Percentiles rank a stretch among this genome's conserved stretches.
Evolutionary conservation across 2,888 invertebrate genomes (phyloP).

Genomic region (Ypsolopha scabrella): DNA sequence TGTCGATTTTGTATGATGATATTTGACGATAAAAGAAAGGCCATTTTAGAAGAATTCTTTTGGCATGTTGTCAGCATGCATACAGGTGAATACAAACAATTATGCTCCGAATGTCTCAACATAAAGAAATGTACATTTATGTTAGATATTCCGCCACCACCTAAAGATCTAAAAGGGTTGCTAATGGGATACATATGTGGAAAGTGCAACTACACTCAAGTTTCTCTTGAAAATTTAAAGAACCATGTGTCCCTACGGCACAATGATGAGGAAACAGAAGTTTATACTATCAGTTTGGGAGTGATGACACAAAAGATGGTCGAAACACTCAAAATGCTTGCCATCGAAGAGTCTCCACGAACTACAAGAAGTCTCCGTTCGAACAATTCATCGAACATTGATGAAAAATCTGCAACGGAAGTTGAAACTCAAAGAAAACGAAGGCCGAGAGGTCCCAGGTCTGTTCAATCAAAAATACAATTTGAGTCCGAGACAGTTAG

Average conservation of each 20-base stretch:
- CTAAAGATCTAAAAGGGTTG: slow-evolving; percentile 42
- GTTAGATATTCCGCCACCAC: slow-evolving; percentile 52
- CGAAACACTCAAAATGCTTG: slow-evolving; percentile 16
- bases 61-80: slow-evolving; percentile 80
- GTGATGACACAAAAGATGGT: slow-evolving; percentile 34
- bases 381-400: slow-evolving; percentile 9
- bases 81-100: slow-evolving; percentile 81
- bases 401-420: not conserved
- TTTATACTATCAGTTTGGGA: slow-evolving; percentile 49
- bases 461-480: slow-evolving; percentile 38
- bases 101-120: slow-evolving; percentile 72
- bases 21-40: slow-evolving; percentile 21
- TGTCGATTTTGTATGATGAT: slow-evolving; percentile 56
- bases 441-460: slow-evolving; percentile 7
- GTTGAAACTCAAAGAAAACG: not conserved
- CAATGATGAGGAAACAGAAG: slow-evolving; percentile 52
- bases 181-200: slow-evolving; percentile 75
- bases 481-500: slow-evolving; percentile 43
- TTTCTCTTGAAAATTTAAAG: slow-evolving; percentile 70
- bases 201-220: slow-evolving; percentile 80
- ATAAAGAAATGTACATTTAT: slow-evolving; percentile 35
- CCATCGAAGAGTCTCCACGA: slow-evolving; percentile 17
- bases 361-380: slow-evolving; percentile 31
- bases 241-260: slow-evolving; percentile 73
- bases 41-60: slow-evolving; percentile 65